These are phyloP conservation scores for Zhuqinia jingwanae DNA, from an alignment of 2,888 invertebrate species.

Conservation along the genomic window DNA sequence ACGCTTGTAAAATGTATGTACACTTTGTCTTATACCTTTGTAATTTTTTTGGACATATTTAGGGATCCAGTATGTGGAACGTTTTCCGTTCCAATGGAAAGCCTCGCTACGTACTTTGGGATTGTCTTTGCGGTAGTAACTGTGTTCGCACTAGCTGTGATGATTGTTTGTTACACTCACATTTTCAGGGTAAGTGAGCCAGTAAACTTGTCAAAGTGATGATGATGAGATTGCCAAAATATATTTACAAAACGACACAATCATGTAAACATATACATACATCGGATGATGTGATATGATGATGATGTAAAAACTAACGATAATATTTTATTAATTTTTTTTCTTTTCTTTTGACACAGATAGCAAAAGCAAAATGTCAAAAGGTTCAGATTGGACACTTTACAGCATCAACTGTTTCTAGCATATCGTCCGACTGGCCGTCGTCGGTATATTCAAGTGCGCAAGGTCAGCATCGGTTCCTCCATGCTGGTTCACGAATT, in stretches of 20 bases:
- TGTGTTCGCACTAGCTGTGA: constrained; percentile 75
- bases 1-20: not conserved
- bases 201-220: not conserved
- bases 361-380: constrained; percentile 79
- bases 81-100: constrained; percentile 75
- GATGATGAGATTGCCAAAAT: not conserved
- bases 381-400: constrained; percentile 79
- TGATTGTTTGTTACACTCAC: constrained; percentile 77
- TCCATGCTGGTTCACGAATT: constrained; percentile 73
- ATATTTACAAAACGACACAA: not conserved
- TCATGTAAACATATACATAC: not conserved
- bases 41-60: constrained; percentile 38
- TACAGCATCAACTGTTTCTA: constrained; percentile 74
- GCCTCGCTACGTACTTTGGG: constrained; percentile 76
- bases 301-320: not conserved
- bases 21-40: not conserved
- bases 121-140: constrained; percentile 76
- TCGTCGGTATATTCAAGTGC: constrained; percentile 78
- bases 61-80: constrained; percentile 68
- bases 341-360: constrained; percentile 72
- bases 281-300: too few species aligned
- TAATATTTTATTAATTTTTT: constrained; percentile 14
- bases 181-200: constrained; percentile 77
- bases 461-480: constrained; percentile 74
- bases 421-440: constrained; percentile 79